Conservation (phyloP, 1,140 invertebrate species). For the Atopsyche davidsoni region DNA sequence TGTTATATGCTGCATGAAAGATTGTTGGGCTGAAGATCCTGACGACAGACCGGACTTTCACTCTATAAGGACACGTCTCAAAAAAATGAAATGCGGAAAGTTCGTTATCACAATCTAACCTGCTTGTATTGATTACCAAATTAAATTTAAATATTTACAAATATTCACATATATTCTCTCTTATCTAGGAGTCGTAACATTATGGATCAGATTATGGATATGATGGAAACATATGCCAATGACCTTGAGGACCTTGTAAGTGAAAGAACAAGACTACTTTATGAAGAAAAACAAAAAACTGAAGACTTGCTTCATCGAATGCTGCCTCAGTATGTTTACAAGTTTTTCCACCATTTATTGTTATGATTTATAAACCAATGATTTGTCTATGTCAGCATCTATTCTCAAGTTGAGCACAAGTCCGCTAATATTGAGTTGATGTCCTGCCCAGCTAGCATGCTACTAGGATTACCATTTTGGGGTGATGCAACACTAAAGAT, state of each 20-base stretch:
- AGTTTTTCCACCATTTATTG: slow-evolving; percentile 31
- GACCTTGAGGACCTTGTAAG: slow-evolving; percentile 90
- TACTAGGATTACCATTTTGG: too few relatives aligned
- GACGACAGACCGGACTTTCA: slow-evolving; percentile 76
- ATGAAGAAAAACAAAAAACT: slow-evolving; percentile 90
- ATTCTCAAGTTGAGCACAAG: slow-evolving; percentile 4
- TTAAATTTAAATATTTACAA: not conserved
- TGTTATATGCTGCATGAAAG: slow-evolving; percentile 68
- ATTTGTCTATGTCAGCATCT: not conserved
- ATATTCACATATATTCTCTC: not conserved
- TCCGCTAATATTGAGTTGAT: slow-evolving; percentile 6
- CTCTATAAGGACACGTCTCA: slow-evolving; percentile 68
- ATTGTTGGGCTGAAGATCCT: slow-evolving; percentile 83
- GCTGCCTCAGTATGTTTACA: slow-evolving; percentile 88
- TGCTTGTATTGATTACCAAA: slow-evolving; percentile 33
- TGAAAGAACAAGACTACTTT: slow-evolving; percentile 78
- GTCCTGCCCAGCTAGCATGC: too few relatives aligned
- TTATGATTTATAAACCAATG: not conserved
- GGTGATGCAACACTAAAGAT: too few relatives aligned
- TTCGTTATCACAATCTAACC: too few relatives aligned
- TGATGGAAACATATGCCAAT: slow-evolving; percentile 93
- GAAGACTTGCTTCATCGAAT: slow-evolving; percentile 89
- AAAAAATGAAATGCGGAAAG: slow-evolving; percentile 82
- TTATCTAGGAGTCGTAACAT: slow-evolving; percentile 72
- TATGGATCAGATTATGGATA: slow-evolving; percentile 94